Conservation (phyloP, 2,797 vertebrate genomes). For the Lepilemur ruficaudatus region DNA sequence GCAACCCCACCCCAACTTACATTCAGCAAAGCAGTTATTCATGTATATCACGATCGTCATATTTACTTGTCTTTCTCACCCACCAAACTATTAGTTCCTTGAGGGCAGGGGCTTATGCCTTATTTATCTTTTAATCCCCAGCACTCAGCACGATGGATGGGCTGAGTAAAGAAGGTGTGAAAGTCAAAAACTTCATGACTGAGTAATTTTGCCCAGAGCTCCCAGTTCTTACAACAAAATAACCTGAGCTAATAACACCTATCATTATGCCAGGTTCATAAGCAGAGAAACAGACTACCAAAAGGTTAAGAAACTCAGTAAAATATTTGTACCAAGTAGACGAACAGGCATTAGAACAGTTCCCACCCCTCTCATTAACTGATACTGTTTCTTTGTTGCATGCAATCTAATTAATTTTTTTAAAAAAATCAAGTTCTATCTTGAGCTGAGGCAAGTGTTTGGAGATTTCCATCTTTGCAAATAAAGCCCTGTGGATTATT, state of each 20-base stretch:
- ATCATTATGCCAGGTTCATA: neutral
- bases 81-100: neutral
- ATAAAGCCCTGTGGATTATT: neutral
- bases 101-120: neutral
- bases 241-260: neutral
- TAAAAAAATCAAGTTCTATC: neutral
- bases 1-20: neutral
- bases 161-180: neutral
- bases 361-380: neutral
- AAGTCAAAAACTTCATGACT: neutral
- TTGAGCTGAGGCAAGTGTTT: neutral
- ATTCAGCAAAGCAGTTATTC: neutral
- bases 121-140: neutral
- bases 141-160: neutral
- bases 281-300: neutral
- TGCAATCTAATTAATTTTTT: neutral
- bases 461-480: constrained; percentile 20
- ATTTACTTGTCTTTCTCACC: neutral
- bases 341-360: neutral
- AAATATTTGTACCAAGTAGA: neutral
- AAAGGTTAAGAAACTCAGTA: neutral
- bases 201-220: neutral
- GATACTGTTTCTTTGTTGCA: neutral
- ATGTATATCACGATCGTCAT: neutral
- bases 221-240: neutral